A percentile compares a stretch with the other conserved stretches of the same genome.
Conservation (phyloP, 2,888 invertebrate genomes). For the Acleris cristana region DNA sequence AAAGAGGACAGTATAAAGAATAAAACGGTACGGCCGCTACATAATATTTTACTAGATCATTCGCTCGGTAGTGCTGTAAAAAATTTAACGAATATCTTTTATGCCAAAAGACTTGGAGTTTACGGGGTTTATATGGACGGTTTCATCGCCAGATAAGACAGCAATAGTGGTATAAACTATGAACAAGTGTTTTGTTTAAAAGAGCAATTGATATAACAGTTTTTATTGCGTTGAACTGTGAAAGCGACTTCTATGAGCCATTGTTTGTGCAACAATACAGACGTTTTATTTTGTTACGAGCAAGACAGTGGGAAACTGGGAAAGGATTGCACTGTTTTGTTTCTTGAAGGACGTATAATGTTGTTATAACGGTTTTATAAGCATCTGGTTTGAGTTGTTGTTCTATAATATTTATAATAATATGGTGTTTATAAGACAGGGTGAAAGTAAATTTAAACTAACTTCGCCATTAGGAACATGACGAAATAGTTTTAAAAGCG, state of each 20-base stretch:
- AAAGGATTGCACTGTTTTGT: neutral
- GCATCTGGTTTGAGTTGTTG: too few relatives aligned
- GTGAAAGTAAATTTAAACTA: too few relatives aligned
- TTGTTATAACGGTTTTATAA: too few relatives aligned
- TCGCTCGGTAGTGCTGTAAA: constrained; percentile 52
- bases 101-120: constrained; percentile 55
- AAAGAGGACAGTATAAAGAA: neutral
- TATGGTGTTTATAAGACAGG: too few relatives aligned
- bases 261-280: constrained; percentile 15
- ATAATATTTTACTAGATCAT: constrained; percentile 43
- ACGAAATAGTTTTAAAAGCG: too few relatives aligned
- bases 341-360: neutral
- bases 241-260: constrained; percentile 4
- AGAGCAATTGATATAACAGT: constrained; percentile 25
- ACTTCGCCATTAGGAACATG: too few relatives aligned
- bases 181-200: constrained; percentile 29
- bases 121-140: constrained; percentile 53
- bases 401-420: too few relatives aligned
- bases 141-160: constrained; percentile 1
- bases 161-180: constrained; percentile 25
- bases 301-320: neutral
- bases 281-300: constrained; percentile 5
- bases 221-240: constrained; percentile 22
- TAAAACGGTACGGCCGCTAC: constrained; percentile 28
- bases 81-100: constrained; percentile 57